phyloP scores from a whole-genome alignment of 2,888 invertebrate genomes.

The Girardia tigrina region DNA sequence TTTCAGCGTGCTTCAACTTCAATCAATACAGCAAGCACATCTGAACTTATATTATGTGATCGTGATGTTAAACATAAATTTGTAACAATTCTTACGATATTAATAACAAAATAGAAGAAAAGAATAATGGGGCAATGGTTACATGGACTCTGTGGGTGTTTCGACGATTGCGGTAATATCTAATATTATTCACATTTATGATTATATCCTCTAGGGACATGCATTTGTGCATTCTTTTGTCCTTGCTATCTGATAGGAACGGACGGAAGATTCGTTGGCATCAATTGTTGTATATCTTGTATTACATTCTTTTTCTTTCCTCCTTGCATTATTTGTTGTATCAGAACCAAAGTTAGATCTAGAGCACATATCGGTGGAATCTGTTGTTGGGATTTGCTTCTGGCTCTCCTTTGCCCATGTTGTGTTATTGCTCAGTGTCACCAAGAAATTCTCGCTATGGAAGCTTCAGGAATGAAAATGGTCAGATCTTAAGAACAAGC shows the following conservation, averaged over 20 bases:
- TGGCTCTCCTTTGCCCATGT: background rate
- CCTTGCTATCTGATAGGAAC: background rate
- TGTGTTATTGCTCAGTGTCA: background rate
- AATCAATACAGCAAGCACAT: too few relatives aligned
- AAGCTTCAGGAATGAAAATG: background rate
- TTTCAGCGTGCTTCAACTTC: too few relatives aligned
- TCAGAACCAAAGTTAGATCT: background rate
- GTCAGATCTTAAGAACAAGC: too few relatives aligned
- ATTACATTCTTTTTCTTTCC: slow-evolving; percentile 9
- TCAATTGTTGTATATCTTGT: background rate
- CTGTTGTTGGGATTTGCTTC: background rate
- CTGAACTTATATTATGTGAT: too few relatives aligned
- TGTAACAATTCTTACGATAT: too few relatives aligned
- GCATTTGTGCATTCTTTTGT: background rate
- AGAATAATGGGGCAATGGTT: background rate
- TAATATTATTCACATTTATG: background rate
- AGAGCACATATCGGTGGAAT: background rate
- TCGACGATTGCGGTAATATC: background rate
- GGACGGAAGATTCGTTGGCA: background rate
- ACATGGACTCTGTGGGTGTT: background rate
- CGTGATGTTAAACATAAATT: too few relatives aligned
- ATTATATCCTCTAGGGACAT: background rate
- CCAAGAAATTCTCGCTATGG: background rate
- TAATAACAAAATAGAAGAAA: too few relatives aligned
- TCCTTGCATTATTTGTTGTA: background rate